These are phyloP conservation scores for Balearica regulorum DNA, from an alignment of 2,797 vertebrate genomes.

Conservation along the genomic window DNA sequence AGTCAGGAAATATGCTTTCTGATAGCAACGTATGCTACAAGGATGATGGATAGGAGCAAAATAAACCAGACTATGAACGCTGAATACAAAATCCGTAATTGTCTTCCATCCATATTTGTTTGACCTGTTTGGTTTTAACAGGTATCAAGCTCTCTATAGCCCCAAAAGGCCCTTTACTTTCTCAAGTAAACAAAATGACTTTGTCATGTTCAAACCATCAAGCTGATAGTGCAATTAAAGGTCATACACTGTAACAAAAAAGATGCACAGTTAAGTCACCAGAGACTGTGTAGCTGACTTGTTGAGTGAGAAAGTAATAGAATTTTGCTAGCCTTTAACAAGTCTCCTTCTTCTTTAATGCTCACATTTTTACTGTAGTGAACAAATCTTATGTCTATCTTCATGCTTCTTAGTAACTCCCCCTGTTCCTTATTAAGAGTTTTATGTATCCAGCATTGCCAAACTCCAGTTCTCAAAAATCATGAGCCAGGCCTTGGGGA, in stretches of 20 bases:
- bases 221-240: slow-evolving; percentile 26
- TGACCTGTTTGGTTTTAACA: background rate
- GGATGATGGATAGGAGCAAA: background rate
- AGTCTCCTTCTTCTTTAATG: background rate
- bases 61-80: background rate
- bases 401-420: background rate
- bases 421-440: slow-evolving; percentile 24
- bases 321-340: slow-evolving; percentile 15
- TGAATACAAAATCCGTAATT: background rate
- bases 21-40: background rate
- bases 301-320: background rate
- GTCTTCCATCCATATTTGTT: background rate
- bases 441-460: slow-evolving; percentile 22
- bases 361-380: background rate
- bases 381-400: background rate
- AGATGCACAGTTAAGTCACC: background rate
- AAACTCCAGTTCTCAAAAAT: slow-evolving; percentile 7
- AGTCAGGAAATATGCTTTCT: background rate
- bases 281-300: background rate
- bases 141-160: background rate
- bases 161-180: background rate
- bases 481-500: background rate
- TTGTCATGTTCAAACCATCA: slow-evolving; percentile 1
- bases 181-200: background rate
- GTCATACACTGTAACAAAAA: background rate